Evolutionary conservation across 53 echinoderm and acorn worm species (phyloP).

Genomic region (Henricia sp.): DNA sequence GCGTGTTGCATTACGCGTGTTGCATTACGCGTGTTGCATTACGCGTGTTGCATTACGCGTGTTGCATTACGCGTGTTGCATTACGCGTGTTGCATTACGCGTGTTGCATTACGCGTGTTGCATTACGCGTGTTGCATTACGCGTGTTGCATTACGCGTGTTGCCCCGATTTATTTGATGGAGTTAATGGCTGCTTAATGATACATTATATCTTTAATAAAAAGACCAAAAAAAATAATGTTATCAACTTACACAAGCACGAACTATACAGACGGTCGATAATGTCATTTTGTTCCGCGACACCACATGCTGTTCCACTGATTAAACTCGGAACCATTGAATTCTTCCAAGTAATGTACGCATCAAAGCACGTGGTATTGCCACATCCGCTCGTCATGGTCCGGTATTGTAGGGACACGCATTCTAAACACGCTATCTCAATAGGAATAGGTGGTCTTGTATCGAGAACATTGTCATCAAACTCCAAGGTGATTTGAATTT

Average conservation of each 20-base stretch:
- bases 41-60: too few species aligned
- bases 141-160: too few species aligned
- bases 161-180: too few species aligned
- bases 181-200: too few species aligned
- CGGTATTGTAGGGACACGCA: neutral
- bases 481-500: neutral
- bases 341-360: neutral
- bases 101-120: too few species aligned
- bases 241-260: neutral
- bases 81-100: too few species aligned
- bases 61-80: too few species aligned
- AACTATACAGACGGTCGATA: neutral
- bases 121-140: too few species aligned
- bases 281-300: neutral
- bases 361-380: neutral
- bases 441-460: neutral
- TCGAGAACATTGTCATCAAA: conserved; percentile 10
- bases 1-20: too few species aligned
- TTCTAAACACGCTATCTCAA: neutral
- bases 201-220: too few species aligned
- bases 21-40: too few species aligned
- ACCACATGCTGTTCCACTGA: neutral
- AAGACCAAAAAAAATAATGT: too few species aligned
- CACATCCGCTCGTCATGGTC: conserved; percentile 4
- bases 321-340: neutral